A percentile compares a stretch with the other conserved stretches of the same genome.
These are phyloP conservation scores for Spea hammondii DNA, from an alignment of 2,797 vertebrate genomes.

Conservation along the genomic window DNA sequence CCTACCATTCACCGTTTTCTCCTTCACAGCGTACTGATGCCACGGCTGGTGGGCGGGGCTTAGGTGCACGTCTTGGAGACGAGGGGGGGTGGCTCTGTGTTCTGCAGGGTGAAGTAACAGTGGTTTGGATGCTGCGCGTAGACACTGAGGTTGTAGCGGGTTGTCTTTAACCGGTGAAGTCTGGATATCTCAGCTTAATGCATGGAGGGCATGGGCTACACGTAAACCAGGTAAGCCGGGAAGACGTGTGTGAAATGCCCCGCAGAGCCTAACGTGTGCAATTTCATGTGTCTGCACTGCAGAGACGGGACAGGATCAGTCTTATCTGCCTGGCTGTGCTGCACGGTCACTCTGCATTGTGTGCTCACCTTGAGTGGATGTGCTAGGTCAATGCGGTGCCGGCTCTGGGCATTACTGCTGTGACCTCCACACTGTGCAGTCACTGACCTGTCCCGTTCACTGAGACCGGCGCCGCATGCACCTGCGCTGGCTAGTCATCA, in stretches of 20 bases:
- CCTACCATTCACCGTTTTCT: constrained; percentile 17
- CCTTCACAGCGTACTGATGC: constrained; percentile 1
- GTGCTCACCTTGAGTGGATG: constrained; percentile 43
- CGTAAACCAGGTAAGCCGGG: constrained; percentile 8
- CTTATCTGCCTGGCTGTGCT: background rate
- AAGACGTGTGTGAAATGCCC: background rate
- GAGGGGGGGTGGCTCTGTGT: constrained; percentile 31
- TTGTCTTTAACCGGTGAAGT: background rate
- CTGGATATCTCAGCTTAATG: constrained; percentile 1
- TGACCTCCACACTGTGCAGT: constrained; percentile 32
- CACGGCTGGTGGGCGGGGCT: background rate
- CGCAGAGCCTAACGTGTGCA: background rate
- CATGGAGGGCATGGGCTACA: background rate
- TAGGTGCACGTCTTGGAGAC: constrained; percentile 24
- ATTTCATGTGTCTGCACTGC: constrained; percentile 28
- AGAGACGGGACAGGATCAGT: constrained; percentile 13
- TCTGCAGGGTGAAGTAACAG: constrained; percentile 51
- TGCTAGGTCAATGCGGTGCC: constrained; percentile 30
- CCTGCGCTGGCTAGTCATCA: background rate
- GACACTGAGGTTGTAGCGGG: background rate
- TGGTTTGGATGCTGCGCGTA: constrained; percentile 34
- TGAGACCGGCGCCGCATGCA: no score
- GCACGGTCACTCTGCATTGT: constrained; percentile 45
- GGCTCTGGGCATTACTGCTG: background rate
- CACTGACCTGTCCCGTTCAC: background rate